phyloP scores from a whole-genome alignment of 2,888 invertebrate genomes.

The Rhagophthalmus giganteus region DNA sequence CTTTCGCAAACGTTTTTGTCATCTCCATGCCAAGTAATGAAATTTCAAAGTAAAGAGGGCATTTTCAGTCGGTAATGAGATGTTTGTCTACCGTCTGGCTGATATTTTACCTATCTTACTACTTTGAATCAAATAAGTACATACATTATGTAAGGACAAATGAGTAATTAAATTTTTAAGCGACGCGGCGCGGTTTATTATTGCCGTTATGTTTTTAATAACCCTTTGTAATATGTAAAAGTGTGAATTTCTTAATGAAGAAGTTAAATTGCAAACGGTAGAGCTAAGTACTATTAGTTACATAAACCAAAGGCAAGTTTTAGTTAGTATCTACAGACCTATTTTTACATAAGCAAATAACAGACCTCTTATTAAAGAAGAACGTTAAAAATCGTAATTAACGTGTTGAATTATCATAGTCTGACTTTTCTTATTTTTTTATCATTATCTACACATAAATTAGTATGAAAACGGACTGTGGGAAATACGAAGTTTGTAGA shows the following conservation, averaged over 20 bases:
- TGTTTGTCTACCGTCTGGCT: conserved; percentile 27
- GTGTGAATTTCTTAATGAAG: no score
- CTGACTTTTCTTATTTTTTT: conserved; percentile 36
- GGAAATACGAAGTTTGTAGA: conserved; percentile 19
- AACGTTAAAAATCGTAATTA: conserved; percentile 45
- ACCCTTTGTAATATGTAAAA: no score
- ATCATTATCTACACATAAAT: conserved; percentile 27
- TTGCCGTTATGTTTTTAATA: no score
- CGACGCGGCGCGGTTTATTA: no score
- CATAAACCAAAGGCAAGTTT: no score
- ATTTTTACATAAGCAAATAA: conserved; percentile 39
- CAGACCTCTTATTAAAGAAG: conserved; percentile 39
- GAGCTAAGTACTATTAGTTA: no score
- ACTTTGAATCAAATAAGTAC: conserved; percentile 1
- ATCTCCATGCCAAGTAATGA: conserved; percentile 19
- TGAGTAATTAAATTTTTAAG: no score
- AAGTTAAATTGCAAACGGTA: no score
- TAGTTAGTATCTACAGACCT: conserved; percentile 21
- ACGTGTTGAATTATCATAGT: conserved; percentile 44
- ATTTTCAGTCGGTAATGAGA: conserved; percentile 26
- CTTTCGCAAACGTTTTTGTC: conserved; percentile 23
- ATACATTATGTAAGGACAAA: no score
- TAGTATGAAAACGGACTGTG: conserved; percentile 19
- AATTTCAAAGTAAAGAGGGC: conserved; percentile 20
- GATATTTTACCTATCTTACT: conserved; percentile 5